phyloP scores from a whole-genome alignment of 2,113 vertebrate genomes.

The Phalacrocorax brasilianus region DNA sequence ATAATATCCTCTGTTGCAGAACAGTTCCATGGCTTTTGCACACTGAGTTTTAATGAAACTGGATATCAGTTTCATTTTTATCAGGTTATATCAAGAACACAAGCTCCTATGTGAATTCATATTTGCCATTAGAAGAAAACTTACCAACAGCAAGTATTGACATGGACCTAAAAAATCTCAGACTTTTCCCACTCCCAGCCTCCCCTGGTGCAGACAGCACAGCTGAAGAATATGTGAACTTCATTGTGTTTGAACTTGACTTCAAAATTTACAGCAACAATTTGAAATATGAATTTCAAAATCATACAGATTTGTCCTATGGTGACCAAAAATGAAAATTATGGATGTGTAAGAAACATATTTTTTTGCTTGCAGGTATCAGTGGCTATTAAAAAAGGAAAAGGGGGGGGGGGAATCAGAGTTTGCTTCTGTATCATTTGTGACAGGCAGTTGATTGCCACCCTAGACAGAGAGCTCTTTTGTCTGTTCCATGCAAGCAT shows the following conservation, averaged over 20 bases:
- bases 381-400: not conserved
- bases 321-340: not conserved
- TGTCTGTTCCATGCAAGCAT: not conserved
- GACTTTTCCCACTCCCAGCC: not conserved
- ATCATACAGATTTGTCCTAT: not conserved
- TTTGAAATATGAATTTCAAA: not conserved
- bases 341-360: not conserved
- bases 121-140: not conserved
- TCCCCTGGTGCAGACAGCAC: not conserved
- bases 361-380: not conserved
- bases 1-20: not conserved
- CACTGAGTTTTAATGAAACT: not conserved
- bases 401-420: not conserved
- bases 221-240: not conserved
- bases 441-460: not conserved
- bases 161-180: not conserved
- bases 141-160: not conserved
- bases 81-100: not conserved
- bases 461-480: not conserved
- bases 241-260: not conserved
- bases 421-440: not conserved
- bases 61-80: conserved; percentile 4
- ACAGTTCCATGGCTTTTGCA: not conserved
- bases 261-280: not conserved
- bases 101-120: not conserved